Percentiles rank a stretch among this genome's conserved stretches.
Evolutionary conservation across 2,888 invertebrate species (phyloP).

Genomic region (Epirrita christyi): DNA sequence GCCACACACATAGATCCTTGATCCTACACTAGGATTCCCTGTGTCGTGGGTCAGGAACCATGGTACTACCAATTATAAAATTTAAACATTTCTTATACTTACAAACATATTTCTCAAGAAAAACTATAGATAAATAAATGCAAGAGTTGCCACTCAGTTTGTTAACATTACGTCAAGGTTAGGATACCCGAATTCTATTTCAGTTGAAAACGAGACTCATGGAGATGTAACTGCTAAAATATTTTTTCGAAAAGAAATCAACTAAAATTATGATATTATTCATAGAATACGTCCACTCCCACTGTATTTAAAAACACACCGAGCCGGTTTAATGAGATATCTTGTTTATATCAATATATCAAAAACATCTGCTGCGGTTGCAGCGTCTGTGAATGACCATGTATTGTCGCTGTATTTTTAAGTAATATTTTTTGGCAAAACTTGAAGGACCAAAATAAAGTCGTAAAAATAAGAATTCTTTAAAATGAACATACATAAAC

Average conservation of each 20-base stretch:
- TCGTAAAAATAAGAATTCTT: constrained; percentile 10
- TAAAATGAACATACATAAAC: constrained; percentile 28
- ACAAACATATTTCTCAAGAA: too few species aligned
- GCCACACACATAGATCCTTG: too few species aligned
- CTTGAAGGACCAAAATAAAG: constrained; percentile 1
- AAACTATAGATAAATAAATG: background rate
- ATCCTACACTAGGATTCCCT: too few species aligned
- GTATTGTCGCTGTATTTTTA: too few species aligned
- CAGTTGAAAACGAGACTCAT: background rate
- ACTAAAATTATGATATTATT: constrained; percentile 53
- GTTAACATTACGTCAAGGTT: constrained; percentile 19
- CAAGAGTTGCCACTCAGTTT: constrained; percentile 7
- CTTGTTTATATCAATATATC: constrained; percentile 58
- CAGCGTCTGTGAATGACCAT: constrained; percentile 15
- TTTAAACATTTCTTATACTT: too few species aligned
- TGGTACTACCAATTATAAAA: too few species aligned
- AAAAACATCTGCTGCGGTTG: constrained; percentile 55
- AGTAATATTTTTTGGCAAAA: background rate
- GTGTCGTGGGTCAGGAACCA: too few species aligned
- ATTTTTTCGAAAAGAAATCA: constrained; percentile 2
- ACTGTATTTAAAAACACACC: constrained; percentile 59
- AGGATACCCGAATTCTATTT: constrained; percentile 9
- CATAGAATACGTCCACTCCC: constrained; percentile 44
- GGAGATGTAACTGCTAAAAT: background rate
- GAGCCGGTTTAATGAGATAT: constrained; percentile 58